Evolutionary conservation across 2,797 vertebrate species (phyloP).

Genomic region (Enteromius thamalakanensis): DNA sequence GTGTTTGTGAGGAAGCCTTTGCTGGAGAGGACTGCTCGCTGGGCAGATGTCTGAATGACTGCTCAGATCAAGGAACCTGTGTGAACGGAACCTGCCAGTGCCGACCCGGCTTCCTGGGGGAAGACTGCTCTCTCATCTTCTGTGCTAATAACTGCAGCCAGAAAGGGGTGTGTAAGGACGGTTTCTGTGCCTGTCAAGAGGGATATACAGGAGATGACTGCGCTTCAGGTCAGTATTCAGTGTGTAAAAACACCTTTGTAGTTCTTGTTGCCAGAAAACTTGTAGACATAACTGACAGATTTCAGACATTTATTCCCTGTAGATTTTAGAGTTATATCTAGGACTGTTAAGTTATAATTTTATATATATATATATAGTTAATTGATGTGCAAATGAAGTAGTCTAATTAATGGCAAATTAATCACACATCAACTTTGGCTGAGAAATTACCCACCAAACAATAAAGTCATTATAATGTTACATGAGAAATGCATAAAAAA

Average conservation of each 20-base stretch:
- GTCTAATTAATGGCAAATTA: not conserved
- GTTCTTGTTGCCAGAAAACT: not conserved
- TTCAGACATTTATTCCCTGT: not conserved
- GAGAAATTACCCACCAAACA: not conserved
- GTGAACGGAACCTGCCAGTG: slow-evolving; percentile 90
- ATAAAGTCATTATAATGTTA: slow-evolving; percentile 1
- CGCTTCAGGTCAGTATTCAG: slow-evolving; percentile 83
- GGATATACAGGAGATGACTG: slow-evolving; percentile 93
- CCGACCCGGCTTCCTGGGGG: slow-evolving; percentile 85
- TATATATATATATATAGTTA: not conserved
- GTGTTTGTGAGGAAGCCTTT: slow-evolving; percentile 92
- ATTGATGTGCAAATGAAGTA: not conserved
- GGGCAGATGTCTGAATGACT: slow-evolving; percentile 89
- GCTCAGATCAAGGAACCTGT: slow-evolving; percentile 89
- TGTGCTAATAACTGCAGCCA: slow-evolving; percentile 92
- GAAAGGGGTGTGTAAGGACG: slow-evolving; percentile 87
- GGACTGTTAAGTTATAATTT: not conserved
- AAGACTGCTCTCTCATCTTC: slow-evolving; percentile 87
- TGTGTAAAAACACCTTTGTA: not conserved
- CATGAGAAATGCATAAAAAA: not conserved
- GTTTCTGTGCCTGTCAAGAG: slow-evolving; percentile 89
- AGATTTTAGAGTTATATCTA: not conserved
- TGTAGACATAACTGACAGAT: not conserved
- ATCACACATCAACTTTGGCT: not conserved
- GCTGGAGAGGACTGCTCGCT: slow-evolving; percentile 88